Evolutionary conservation across 2,888 invertebrate genomes (phyloP).

Genomic region (Eurytoma californica): DNA sequence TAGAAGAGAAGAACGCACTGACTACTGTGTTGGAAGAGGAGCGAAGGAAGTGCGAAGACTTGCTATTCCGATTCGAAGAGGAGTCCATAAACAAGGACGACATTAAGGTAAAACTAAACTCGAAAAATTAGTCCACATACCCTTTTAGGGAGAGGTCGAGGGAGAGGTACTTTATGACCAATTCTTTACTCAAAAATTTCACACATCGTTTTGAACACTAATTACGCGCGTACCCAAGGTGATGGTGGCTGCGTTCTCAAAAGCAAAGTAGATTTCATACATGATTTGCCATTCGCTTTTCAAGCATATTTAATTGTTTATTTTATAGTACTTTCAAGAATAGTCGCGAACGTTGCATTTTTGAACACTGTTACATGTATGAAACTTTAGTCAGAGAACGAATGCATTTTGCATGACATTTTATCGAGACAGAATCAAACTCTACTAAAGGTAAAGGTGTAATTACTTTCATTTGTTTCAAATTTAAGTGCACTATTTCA

Average conservation of each 20-base stretch:
- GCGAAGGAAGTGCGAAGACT: conserved; percentile 88
- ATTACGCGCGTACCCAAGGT: conserved; percentile 25
- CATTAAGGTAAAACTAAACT: conserved; percentile 81
- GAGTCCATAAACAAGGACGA: conserved; percentile 92
- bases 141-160: neutral
- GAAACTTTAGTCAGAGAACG: no score
- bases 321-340: neutral
- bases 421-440: no score
- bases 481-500: no score
- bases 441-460: no score
- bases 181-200: conserved; percentile 5
- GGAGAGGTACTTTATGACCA: neutral
- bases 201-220: conserved; percentile 1
- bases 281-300: conserved; percentile 31
- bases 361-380: no score
- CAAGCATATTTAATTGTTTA: conserved; percentile 3
- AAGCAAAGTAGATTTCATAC: conserved; percentile 24
- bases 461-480: no score
- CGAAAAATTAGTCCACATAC: neutral
- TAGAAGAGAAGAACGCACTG: conserved; percentile 74
- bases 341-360: no score
- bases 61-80: conserved; percentile 94
- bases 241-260: conserved; percentile 33
- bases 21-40: conserved; percentile 84
- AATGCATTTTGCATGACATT: no score